Conservation (phyloP, 2,888 invertebrate genomes). For the Liodrosophila aerea region DNA sequence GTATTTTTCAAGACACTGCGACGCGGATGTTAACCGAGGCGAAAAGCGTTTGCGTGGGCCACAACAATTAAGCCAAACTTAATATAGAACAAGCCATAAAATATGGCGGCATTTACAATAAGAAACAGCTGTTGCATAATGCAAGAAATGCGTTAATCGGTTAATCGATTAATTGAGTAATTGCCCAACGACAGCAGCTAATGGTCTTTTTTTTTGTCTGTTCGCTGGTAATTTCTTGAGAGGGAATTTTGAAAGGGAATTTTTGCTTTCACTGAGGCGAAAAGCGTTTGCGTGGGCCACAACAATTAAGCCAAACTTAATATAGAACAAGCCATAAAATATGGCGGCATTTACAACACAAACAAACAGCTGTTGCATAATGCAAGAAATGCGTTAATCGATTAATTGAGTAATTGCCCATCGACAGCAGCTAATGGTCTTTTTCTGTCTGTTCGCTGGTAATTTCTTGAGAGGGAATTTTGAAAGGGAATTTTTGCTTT, state of each 20-base stretch:
- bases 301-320: conserved; percentile 34
- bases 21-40: conserved; percentile 58
- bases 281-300: conserved; percentile 30
- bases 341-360: conserved; percentile 6
- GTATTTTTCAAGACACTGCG: conserved; percentile 35
- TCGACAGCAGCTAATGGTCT: conserved; percentile 37
- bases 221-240: background rate
- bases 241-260: conserved; percentile 44
- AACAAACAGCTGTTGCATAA: conserved; percentile 17
- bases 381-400: conserved; percentile 15
- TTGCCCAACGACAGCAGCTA: conserved; percentile 36
- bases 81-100: conserved; percentile 17
- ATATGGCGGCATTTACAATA: conserved; percentile 5
- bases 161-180: conserved; percentile 12
- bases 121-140: conserved; percentile 17
- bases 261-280: conserved; percentile 38
- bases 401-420: conserved; percentile 25
- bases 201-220: conserved; percentile 11
- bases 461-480: conserved; percentile 13
- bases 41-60: conserved; percentile 30
- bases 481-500: conserved; percentile 48
- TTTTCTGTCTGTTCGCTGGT: background rate
- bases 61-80: conserved; percentile 32
- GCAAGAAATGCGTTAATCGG: conserved; percentile 15
- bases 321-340: conserved; percentile 13